Evolutionary conservation across 2,113 vertebrate genomes (phyloP).

Genomic region (human (Homo sapiens)): GRCh38 chr7:11331501-11332000

Average conservation of each 20-base stretch:
- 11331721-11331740: not conserved
- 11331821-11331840: too few species aligned
- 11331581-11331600: not conserved
- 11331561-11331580: not conserved
- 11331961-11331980: not conserved
- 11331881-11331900: not conserved
- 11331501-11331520: not conserved
- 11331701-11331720: not conserved
- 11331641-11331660: not conserved
- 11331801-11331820: not conserved
- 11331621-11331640: rapidly evolving
- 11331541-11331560: not conserved
- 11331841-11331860: not conserved
- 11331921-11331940: not conserved
- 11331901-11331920: not conserved
- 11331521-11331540: not conserved
- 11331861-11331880: not conserved
- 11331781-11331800: not conserved
- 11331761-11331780: not conserved
- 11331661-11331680: not conserved
- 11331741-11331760: not conserved
- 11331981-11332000: not conserved
- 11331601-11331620: not conserved
- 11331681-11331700: not conserved
- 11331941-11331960: not conserved